phyloP scores from a whole-genome alignment of 1,140 invertebrate genomes.

The Hydropsyche tenuis region DNA sequence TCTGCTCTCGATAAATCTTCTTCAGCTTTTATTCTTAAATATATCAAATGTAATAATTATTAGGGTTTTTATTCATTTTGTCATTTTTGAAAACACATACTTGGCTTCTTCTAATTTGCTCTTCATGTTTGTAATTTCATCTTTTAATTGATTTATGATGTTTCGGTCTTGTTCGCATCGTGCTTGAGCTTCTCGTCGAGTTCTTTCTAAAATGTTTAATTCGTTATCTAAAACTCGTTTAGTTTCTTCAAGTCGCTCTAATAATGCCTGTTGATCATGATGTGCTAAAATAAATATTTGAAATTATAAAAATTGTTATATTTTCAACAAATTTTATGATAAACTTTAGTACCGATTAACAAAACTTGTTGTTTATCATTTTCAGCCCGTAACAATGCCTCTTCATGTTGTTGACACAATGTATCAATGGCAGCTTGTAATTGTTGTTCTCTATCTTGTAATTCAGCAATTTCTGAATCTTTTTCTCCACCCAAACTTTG shows the following conservation, averaged over 20 bases:
- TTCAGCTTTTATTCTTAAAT: slow-evolving; percentile 65
- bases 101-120: slow-evolving; percentile 74
- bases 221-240: slow-evolving; percentile 76
- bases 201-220: slow-evolving; percentile 71
- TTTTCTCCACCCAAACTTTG: slow-evolving; percentile 76
- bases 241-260: slow-evolving; percentile 75
- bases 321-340: not conserved
- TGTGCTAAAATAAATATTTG: slow-evolving; percentile 66
- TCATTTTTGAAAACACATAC: slow-evolving; percentile 54
- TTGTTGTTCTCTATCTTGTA: slow-evolving; percentile 76
- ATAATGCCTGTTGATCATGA: slow-evolving; percentile 82
- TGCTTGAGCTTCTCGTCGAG: slow-evolving; percentile 71
- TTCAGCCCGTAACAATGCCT: slow-evolving; percentile 80
- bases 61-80: not conserved
- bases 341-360: slow-evolving; percentile 68
- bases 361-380: slow-evolving; percentile 90
- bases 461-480: slow-evolving; percentile 73
- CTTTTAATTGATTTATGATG: slow-evolving; percentile 74
- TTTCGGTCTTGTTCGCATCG: slow-evolving; percentile 75
- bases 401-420: slow-evolving; percentile 82
- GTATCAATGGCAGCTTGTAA: slow-evolving; percentile 78
- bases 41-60: slow-evolving; percentile 19
- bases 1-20: slow-evolving; percentile 76
- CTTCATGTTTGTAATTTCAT: slow-evolving; percentile 73
- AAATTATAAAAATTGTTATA: not conserved